Evolutionary conservation across 2,797 vertebrate species (phyloP).

Genomic region (Scarus forsteni): DNA sequence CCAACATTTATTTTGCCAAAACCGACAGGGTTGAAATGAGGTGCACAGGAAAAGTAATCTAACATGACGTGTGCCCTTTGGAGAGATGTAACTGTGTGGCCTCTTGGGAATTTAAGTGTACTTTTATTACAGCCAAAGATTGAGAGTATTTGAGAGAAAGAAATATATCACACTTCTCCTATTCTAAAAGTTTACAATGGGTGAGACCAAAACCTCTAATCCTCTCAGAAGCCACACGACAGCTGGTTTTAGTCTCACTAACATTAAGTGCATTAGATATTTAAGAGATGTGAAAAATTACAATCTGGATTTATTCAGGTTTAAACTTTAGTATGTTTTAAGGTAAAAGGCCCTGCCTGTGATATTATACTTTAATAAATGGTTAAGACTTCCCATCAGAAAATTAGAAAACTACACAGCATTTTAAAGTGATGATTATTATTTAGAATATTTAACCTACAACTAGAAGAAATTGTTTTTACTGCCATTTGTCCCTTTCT

Average conservation of each 20-base stretch:
- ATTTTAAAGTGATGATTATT: too few relatives aligned
- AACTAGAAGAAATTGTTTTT: too few relatives aligned
- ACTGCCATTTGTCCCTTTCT: too few relatives aligned
- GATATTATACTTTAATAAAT: neutral
- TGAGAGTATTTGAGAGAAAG: neutral
- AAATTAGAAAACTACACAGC: neutral
- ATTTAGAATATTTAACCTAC: too few relatives aligned
- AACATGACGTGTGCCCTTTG: conserved; percentile 62
- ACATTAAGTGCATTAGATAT: neutral
- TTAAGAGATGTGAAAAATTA: too few relatives aligned
- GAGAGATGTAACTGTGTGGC: conserved; percentile 55
- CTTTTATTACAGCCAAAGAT: conserved; percentile 26
- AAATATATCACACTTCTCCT: conserved; percentile 2
- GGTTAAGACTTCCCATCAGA: neutral
- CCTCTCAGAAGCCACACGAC: neutral
- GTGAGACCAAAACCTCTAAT: conserved; percentile 4
- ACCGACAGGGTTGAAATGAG: conserved; percentile 46
- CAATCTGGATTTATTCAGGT: neutral
- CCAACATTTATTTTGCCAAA: conserved; percentile 62
- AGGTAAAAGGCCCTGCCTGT: too few relatives aligned
- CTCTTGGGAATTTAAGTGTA: conserved; percentile 27
- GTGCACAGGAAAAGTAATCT: conserved; percentile 68
- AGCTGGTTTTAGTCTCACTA: neutral
- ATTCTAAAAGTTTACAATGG: conserved; percentile 1
- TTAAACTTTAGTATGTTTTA: neutral